These are phyloP conservation scores for Okapia johnstoni DNA, from an alignment of 2,113 vertebrate species.

Conservation along the genomic window DNA sequence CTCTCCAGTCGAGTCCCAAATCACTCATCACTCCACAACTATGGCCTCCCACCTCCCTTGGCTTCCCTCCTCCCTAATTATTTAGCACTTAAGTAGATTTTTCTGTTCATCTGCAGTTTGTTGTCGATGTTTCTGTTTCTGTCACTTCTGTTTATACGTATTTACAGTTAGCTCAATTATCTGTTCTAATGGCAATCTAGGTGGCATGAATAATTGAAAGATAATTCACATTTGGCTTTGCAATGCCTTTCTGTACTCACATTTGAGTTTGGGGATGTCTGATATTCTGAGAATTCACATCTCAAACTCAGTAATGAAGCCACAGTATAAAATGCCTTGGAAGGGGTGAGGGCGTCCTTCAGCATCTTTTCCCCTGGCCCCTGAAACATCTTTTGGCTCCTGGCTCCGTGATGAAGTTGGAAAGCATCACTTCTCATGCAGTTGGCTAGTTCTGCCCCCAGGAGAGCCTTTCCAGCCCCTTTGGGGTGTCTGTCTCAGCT, in stretches of 20 bases:
- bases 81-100: background rate
- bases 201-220: slow-evolving; percentile 42
- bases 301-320: background rate
- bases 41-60: background rate
- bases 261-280: background rate
- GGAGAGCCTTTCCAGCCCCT: background rate
- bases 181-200: background rate
- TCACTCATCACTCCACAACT: background rate
- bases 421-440: background rate
- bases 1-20: background rate
- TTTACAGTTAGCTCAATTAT: slow-evolving; percentile 41
- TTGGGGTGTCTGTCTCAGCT: background rate
- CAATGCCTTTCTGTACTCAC: background rate
- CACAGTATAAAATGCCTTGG: background rate
- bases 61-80: background rate
- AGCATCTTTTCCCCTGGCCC: background rate
- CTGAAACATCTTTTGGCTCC: background rate
- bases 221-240: background rate
- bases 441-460: background rate
- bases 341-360: background rate
- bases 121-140: background rate
- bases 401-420: background rate
- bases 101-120: slow-evolving; percentile 14
- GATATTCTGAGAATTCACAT: slow-evolving; percentile 6
- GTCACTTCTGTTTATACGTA: slow-evolving; percentile 12